Evolutionary conservation across 2,113 vertebrate species (phyloP).

Genomic region (Erythrocercus mccallii): DNA sequence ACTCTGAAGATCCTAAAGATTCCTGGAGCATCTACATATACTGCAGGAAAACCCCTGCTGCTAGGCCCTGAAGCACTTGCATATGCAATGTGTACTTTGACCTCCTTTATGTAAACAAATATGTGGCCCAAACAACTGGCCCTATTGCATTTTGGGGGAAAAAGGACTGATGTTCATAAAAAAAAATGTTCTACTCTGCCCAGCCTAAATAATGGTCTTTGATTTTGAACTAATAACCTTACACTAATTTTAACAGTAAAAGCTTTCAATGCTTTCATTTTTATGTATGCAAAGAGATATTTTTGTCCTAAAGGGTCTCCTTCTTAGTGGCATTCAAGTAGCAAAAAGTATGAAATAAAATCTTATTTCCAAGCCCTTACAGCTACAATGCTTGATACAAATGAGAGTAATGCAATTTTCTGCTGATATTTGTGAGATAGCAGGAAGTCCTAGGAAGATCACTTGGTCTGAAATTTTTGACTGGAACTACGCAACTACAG

Average conservation of each 20-base stretch:
- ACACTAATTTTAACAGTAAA: background rate
- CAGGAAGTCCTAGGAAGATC: background rate
- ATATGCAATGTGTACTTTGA: background rate
- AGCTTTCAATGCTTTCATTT: background rate
- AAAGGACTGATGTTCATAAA: background rate
- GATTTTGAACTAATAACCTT: background rate
- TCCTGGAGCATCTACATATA: background rate
- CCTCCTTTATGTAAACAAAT: background rate
- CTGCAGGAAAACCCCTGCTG: accelerated
- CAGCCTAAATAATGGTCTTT: background rate
- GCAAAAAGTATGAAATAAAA: background rate
- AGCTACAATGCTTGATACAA: background rate
- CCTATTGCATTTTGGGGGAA: background rate
- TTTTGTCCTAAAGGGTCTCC: background rate
- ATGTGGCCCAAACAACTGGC: background rate
- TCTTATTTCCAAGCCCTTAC: background rate
- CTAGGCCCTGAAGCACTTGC: background rate
- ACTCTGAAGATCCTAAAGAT: background rate
- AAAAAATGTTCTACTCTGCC: background rate
- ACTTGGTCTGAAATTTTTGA: background rate
- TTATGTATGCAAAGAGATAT: background rate
- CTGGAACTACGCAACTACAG: background rate
- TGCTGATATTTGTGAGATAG: background rate
- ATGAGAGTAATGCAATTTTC: background rate
- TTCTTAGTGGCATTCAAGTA: background rate